phyloP scores from a whole-genome alignment of 2,797 vertebrate genomes.

The Epinephelus malabaricus region DNA sequence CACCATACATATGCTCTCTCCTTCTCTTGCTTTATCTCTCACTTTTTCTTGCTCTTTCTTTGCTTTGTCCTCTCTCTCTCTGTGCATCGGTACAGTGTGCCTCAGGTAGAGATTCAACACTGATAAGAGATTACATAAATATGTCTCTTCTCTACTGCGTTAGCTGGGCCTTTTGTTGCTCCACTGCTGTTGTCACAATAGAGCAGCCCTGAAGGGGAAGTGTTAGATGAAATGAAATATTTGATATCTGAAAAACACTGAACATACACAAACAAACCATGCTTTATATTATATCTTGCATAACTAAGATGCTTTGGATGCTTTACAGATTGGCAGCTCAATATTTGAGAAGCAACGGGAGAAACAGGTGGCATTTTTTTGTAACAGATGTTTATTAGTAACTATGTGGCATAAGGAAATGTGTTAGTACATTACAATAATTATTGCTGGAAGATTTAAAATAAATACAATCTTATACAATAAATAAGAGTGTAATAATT shows the following conservation, averaged over 20 bases:
- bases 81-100: no score
- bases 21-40: background rate
- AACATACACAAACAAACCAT: background rate
- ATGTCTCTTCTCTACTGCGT: background rate
- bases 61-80: background rate
- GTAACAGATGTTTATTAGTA: background rate
- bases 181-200: conserved; percentile 23
- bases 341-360: background rate
- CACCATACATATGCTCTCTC: background rate
- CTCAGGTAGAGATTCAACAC: conserved; percentile 22
- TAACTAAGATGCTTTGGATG: background rate
- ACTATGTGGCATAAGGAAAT: background rate
- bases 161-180: conserved; percentile 12
- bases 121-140: conserved; percentile 44
- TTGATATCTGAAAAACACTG: background rate
- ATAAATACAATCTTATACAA: background rate
- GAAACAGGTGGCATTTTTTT: background rate
- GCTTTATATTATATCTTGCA: background rate
- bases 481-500: background rate
- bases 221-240: conserved; percentile 17
- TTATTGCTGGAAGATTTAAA: background rate
- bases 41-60: background rate
- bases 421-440: background rate
- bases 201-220: conserved; percentile 16
- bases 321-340: background rate